Evolutionary conservation across 1,140 invertebrate species (phyloP), one percentile per base, ranked within the genome.

Genomic region (Procambarus virginalis): DNA sequence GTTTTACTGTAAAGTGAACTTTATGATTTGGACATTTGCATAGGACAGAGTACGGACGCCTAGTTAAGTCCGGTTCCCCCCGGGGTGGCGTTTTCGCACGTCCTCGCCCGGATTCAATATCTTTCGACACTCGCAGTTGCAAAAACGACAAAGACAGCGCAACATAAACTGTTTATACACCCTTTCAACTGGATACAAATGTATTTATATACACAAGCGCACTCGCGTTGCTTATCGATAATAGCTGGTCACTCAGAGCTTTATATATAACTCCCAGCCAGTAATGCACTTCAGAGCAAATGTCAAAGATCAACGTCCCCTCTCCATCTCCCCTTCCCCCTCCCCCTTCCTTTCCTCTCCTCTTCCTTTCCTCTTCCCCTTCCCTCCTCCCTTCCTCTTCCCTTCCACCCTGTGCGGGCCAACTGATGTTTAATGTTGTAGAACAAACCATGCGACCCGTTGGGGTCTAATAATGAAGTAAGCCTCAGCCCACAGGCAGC

Each of bases 21-120:
- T 89, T 89, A 89, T 83, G 87, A 89, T 89, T 78, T 60, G 73
- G 80, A 77, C 70, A 89, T 89, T 89, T 89, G 87, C 87, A 89
- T 89, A 89, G 80, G 73, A 89, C 87, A 89, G 87, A 89, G 80
- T 51, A 76, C 34, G 60, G 77, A 73, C 64, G 82, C 82, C 64
- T 84, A 73, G 82, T 84, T 84, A 83, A 48, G 58, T 46, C 49
- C 34, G 48, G 45, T 48, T 48, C 17, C 81, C 46, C 64, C 79
- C n/a, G n/a, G 34, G 51, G 34, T 60, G 55, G 34, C 12, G n/a
- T 68, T 83, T 83, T 55, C 55, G 20, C 22, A 34, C 34, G 34
- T 68, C 58, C 45, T 60, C 55, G 22, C 46, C 60, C 55, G 64
- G 17, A 64, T 83, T 68, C 55, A 68, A 45, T 83, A 46, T 68